phyloP scores from a whole-genome alignment of 2,888 invertebrate genomes.

The Galeruca laticollis region DNA sequence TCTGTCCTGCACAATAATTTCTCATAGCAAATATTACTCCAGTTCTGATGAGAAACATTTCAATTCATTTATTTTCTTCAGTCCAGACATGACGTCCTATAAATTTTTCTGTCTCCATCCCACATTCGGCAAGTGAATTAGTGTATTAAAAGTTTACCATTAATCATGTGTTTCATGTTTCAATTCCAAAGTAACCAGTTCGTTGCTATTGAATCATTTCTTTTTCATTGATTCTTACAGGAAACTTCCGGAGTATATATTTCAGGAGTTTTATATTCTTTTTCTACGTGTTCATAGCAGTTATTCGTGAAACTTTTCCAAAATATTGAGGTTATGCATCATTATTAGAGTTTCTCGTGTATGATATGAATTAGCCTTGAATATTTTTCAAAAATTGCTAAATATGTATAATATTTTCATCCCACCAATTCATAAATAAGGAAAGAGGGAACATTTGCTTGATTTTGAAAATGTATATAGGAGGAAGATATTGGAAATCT shows the following conservation, averaged over 20 bases:
- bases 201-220: neutral
- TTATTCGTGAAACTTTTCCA: neutral
- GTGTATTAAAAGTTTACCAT: neutral
- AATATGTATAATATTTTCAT: too few relatives aligned
- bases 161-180: neutral
- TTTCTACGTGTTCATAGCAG: neutral
- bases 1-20: too few relatives aligned
- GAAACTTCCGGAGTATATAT: slow-evolving; percentile 2
- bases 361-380: too few relatives aligned
- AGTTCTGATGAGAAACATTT: neutral
- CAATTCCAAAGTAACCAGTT: neutral
- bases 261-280: neutral
- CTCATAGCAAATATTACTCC: neutral
- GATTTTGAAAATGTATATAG: too few relatives aligned
- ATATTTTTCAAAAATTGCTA: too few relatives aligned
- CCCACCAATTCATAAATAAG: too few relatives aligned
- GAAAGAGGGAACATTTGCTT: too few relatives aligned
- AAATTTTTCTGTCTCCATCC: neutral
- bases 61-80: slow-evolving; percentile 2
- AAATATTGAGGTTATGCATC: neutral
- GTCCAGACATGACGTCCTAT: neutral
- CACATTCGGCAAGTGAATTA: neutral
- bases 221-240: neutral
- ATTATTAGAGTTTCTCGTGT: too few relatives aligned
- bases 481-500: too few relatives aligned